Conservation (phyloP, 2,797 vertebrate species). For the Rhinichthys osculus region DNA sequence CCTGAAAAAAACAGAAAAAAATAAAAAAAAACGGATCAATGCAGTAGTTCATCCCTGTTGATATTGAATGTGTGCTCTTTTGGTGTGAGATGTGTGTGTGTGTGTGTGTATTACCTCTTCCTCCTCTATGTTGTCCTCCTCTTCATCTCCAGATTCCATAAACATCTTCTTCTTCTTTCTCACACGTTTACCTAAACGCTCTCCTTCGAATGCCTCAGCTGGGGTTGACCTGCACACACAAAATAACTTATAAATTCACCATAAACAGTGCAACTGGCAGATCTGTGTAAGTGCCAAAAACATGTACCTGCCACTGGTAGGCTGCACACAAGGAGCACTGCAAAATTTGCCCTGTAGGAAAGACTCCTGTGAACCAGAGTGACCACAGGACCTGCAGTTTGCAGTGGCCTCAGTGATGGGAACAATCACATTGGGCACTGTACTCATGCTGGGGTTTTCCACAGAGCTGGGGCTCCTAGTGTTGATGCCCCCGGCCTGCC, state of each 20-base stretch:
- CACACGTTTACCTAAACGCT: slow-evolving; percentile 84
- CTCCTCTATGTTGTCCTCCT: slow-evolving; percentile 86
- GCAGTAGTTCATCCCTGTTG: not conserved
- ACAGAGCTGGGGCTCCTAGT: not conserved
- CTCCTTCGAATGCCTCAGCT: slow-evolving; percentile 76
- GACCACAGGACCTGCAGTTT: slow-evolving; percentile 74
- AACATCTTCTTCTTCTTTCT: slow-evolving; percentile 90
- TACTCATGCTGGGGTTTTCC: slow-evolving; percentile 61
- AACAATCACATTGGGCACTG: slow-evolving; percentile 59
- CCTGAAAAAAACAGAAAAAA: slow-evolving; percentile 72
- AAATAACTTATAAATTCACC: not conserved
- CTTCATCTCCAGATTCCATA: slow-evolving; percentile 91
- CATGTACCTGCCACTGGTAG: slow-evolving; percentile 80
- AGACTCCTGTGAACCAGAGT: slow-evolving; percentile 71
- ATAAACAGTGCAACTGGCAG: not conserved
- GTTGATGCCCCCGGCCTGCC: not conserved
- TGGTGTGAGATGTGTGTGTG: not conserved
- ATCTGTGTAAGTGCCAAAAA: not conserved
- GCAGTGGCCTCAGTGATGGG: slow-evolving; percentile 65
- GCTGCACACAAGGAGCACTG: slow-evolving; percentile 77
- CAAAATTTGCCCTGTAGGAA: slow-evolving; percentile 84
- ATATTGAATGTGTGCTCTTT: not conserved
- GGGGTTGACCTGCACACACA: slow-evolving; percentile 75
- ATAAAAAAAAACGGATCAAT: slow-evolving; percentile 18
- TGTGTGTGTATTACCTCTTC: slow-evolving; percentile 77